A percentile compares a stretch with the other conserved stretches of the same genome.
These are phyloP conservation scores for Tenualosa thibaudeaui DNA, from an alignment of 2,797 vertebrate species.

Conservation along the genomic window DNA sequence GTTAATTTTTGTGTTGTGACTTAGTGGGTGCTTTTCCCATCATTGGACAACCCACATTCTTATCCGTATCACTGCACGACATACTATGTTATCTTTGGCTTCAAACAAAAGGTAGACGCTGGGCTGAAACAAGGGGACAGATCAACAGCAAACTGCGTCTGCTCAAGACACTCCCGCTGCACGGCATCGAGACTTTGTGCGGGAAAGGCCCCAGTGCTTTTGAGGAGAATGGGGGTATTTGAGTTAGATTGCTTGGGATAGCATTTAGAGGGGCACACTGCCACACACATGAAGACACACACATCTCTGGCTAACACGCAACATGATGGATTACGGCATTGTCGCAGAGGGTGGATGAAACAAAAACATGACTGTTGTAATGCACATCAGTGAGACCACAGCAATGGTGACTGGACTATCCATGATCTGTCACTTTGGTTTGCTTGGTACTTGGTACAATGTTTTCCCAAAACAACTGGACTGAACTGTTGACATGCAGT, in stretches of 20 bases:
- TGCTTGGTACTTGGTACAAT: not conserved
- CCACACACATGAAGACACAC: conserved; percentile 42
- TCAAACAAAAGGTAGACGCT: conserved; percentile 47
- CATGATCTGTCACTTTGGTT: too few species aligned
- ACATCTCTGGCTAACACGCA: not conserved
- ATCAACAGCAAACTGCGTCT: conserved; percentile 37
- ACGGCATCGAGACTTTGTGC: conserved; percentile 73
- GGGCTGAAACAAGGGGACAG: conserved; percentile 53
- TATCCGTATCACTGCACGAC: conserved; percentile 20
- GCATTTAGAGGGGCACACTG: conserved; percentile 40
- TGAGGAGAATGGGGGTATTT: conserved; percentile 76
- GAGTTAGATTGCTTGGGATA: conserved; percentile 72
- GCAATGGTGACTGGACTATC: not conserved
- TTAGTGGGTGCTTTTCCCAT: conserved; percentile 23
- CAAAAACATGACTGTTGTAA: conserved; percentile 10
- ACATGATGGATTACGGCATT: conserved; percentile 3
- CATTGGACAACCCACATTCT: conserved; percentile 22
- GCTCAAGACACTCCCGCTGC: conserved; percentile 60
- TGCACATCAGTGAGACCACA: not conserved
- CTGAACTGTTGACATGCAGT: not conserved
- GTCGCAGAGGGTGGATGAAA: not conserved
- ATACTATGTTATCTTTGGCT: conserved; percentile 43
- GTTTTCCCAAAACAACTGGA: not conserved
- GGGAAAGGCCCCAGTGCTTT: conserved; percentile 72
- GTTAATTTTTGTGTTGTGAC: conserved; percentile 26